Conservation (phyloP, 2,113 vertebrate species). For the Aphelocoma coerulescens region DNA sequence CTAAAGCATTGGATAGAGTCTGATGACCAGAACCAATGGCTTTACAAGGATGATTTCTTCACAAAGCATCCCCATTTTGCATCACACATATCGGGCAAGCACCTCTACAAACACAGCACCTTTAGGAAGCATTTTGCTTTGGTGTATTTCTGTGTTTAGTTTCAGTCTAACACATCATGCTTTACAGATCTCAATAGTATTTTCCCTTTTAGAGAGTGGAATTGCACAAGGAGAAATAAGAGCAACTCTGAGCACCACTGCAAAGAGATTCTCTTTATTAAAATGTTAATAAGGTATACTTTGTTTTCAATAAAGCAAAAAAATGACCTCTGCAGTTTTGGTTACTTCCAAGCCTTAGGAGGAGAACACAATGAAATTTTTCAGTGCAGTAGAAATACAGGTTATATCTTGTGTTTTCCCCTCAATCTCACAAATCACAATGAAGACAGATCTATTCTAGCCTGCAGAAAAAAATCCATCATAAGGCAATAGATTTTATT, state of each 20-base stretch:
- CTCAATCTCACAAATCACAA: conserved; percentile 69
- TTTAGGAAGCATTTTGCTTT: conserved; percentile 50
- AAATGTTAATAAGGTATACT: conserved; percentile 74
- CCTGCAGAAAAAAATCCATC: conserved; percentile 66
- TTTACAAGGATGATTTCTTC: conserved; percentile 89
- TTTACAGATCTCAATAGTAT: conserved; percentile 14
- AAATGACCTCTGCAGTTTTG: conserved; percentile 32
- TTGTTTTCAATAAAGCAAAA: conserved; percentile 70
- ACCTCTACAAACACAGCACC: conserved; percentile 64
- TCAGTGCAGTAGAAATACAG: conserved; percentile 24
- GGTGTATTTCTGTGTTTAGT: conserved; percentile 56
- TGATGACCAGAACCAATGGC: conserved; percentile 95
- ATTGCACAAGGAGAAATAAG: conserved; percentile 27
- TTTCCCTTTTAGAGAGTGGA: conserved; percentile 29
- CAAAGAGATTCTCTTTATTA: conserved; percentile 67
- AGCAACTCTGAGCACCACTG: conserved; percentile 34
- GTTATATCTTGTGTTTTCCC: conserved; percentile 56
- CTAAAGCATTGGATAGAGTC: conserved; percentile 89
- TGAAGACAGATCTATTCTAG: conserved; percentile 69
- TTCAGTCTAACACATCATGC: conserved; percentile 65
- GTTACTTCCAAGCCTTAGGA: conserved; percentile 7
- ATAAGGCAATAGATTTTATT: conserved; percentile 72
- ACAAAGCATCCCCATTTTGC: conserved; percentile 78
- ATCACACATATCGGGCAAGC: conserved; percentile 68
- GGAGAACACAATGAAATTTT: neutral